phyloP scores from a whole-genome alignment of 2,888 invertebrate species.

The Ochropleura plecta region DNA sequence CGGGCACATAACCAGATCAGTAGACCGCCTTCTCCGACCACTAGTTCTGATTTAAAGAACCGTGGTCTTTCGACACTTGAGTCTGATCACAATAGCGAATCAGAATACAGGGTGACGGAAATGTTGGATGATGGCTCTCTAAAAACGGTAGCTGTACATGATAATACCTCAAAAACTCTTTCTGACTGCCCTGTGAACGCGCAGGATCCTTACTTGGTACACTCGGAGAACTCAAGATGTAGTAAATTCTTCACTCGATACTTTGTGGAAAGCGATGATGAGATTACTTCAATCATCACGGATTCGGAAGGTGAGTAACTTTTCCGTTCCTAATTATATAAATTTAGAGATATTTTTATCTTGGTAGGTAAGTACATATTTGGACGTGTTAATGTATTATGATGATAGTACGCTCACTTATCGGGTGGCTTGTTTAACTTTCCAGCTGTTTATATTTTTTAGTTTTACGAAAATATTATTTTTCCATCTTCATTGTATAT shows the following conservation, averaged over 20 bases:
- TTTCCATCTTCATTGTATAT: not conserved
- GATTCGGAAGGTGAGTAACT: constrained; percentile 92
- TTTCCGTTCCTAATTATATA: constrained; percentile 22
- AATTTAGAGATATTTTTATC: constrained; percentile 45
- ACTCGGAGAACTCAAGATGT: constrained; percentile 90
- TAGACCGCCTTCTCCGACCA: constrained; percentile 80
- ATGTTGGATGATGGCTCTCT: constrained; percentile 89
- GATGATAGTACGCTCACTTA: constrained; percentile 35
- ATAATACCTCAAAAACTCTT: constrained; percentile 88
- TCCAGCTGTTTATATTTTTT: constrained; percentile 10
- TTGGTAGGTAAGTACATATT: constrained; percentile 69
- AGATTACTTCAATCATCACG: constrained; percentile 93
- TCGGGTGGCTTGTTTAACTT: constrained; percentile 30
- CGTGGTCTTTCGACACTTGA: constrained; percentile 76
- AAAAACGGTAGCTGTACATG: constrained; percentile 87
- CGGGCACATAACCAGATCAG: constrained; percentile 87
- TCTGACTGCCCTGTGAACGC: constrained; percentile 86
- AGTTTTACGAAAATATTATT: constrained; percentile 8
- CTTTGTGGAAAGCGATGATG: constrained; percentile 93
- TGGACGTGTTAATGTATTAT: constrained; percentile 37
- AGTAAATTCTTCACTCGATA: constrained; percentile 92
- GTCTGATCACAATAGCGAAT: constrained; percentile 85
- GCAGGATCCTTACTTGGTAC: constrained; percentile 88
- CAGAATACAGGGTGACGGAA: constrained; percentile 87
- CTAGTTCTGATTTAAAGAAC: constrained; percentile 77